phyloP scores from a whole-genome alignment of 2,113 vertebrate genomes.

The Anseranas semipalmata region DNA sequence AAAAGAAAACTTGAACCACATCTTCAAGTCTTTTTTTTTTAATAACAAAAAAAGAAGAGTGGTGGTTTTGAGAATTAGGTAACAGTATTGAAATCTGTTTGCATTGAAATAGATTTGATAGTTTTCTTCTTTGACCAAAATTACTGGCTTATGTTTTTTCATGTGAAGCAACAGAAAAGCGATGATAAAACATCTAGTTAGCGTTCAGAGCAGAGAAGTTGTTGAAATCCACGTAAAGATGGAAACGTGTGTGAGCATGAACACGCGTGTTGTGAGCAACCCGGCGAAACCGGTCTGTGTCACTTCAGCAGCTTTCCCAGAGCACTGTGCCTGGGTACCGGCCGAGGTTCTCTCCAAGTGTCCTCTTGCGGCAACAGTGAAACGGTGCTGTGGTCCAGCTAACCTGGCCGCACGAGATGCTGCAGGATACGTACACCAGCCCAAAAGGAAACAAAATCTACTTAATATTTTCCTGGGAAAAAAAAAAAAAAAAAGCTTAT shows the following conservation, averaged over 20 bases:
- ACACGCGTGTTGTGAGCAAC: not conserved
- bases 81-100: not conserved
- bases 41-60: not conserved
- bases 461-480: not conserved
- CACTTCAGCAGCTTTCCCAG: not conserved
- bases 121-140: not conserved
- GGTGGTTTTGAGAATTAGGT: not conserved
- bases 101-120: not conserved
- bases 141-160: not conserved
- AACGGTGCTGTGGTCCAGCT: not conserved
- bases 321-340: rapidly evolving
- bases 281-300: rapidly evolving
- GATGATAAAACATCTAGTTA: not conserved
- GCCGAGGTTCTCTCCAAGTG: not conserved
- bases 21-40: not conserved
- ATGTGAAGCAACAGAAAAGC: not conserved
- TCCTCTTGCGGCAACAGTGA: not conserved
- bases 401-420: not conserved
- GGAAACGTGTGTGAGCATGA: not conserved
- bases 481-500: not conserved
- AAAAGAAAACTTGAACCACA: not conserved
- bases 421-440: not conserved
- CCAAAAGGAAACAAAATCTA: not conserved
- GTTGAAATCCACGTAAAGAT: not conserved
- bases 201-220: not conserved